Base-by-base conservation (phyloP, 1,140 invertebrate species). In the Conus ventricosus region DNA sequence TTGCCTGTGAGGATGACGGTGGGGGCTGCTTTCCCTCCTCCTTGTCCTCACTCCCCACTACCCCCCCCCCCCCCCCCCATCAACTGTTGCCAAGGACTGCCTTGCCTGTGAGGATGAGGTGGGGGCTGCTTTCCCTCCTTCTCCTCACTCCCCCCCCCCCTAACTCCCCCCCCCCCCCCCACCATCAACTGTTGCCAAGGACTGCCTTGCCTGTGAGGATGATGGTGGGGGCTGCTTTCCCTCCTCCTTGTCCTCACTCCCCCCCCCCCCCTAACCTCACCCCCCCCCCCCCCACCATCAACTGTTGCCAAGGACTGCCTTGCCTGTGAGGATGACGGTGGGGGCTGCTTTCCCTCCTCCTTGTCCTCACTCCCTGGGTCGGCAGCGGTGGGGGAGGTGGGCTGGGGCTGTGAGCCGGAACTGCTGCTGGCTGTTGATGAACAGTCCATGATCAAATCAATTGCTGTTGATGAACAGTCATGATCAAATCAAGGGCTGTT, bases 401-500 rank as follows among this genome's bases (percentile, higher is more conserved):
- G 55, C 6, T 84, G 82, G 23, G 54, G 55, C 5, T 84, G 82
- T 4, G 82, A 84, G 0, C 81, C 81, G 5, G 81, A 83, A 39
- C 82, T 63, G 82, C 82, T 84, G 82, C 82, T 63, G 23, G 55
- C 82, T 84, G 82, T 83, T 54, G 81, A 55, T 11, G 57, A 15
- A 15, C 0, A 15, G 57, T 60, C 39, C 39, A 39, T 39, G 39
- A 39, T 39, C 39, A 39, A 39, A 39, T 39, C 39, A 39, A 39
- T 39, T 39, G 39, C 39, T 39, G 39, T 39, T 39, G 39, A 39
- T 39, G 39, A 39, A 39, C 3, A 39, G 39, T 39, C 39, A 39
- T 39, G 39, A 39, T 39, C 39, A 39, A 39, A 39, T 39, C 39
- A 39, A 39, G 0, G 0, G 39, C 39, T 39, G 39, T 39, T 39